A percentile compares a stretch with the other conserved stretches of the same genome.
Evolutionary conservation across 2,888 invertebrate genomes (phyloP).

Genomic region (Eledona agricola): DNA sequence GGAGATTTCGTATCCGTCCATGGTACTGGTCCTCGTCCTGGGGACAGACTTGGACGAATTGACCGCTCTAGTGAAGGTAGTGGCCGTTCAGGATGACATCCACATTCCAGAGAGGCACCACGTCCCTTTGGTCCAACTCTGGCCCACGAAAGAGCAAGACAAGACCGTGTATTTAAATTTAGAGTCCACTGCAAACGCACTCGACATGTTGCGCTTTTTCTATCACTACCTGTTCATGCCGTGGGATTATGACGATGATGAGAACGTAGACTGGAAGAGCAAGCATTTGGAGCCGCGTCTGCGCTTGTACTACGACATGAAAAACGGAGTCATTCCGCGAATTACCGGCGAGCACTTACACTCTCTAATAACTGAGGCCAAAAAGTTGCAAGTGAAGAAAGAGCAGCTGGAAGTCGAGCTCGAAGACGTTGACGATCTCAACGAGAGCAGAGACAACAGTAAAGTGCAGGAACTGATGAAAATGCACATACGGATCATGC

Average conservation of each 20-base stretch:
- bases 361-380: conserved; percentile 65
- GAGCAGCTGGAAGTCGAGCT: conserved; percentile 62
- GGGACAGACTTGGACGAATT: conserved; percentile 67
- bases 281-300: conserved; percentile 67
- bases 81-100: conserved; percentile 72
- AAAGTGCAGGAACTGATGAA: conserved; percentile 65
- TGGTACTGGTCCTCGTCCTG: conserved; percentile 69
- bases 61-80: conserved; percentile 68
- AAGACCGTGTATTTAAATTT: conserved; percentile 67
- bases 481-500: conserved; percentile 66
- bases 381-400: conserved; percentile 64
- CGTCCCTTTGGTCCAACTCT: conserved; percentile 71
- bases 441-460: conserved; percentile 44
- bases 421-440: conserved; percentile 47
- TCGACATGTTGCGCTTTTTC: conserved; percentile 74
- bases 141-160: conserved; percentile 71
- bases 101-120: conserved; percentile 69
- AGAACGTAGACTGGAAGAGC: conserved; percentile 67
- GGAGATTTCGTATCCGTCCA: conserved; percentile 72
- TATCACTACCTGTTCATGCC: conserved; percentile 75
- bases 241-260: conserved; percentile 75
- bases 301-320: conserved; percentile 68
- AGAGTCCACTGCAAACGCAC: conserved; percentile 69
- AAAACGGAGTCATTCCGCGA: conserved; percentile 64
- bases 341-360: conserved; percentile 65